These are phyloP conservation scores for Leptopilina boulardi DNA, from an alignment of 1,140 invertebrate species.

Conservation along the genomic window DNA sequence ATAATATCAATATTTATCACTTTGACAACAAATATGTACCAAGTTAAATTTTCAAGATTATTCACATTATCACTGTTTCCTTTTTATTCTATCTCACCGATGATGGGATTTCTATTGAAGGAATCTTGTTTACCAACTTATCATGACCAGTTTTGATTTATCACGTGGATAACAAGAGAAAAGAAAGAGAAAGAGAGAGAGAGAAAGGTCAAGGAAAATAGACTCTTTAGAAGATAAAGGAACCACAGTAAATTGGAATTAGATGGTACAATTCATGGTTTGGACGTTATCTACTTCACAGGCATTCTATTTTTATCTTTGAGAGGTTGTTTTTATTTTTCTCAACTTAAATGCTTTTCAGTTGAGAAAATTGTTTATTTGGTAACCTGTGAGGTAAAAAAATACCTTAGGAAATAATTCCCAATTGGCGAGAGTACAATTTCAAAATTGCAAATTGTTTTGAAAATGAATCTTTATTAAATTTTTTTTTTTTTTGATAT, in stretches of 20 bases:
- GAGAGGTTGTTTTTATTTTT: not conserved
- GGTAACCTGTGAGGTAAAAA: not conserved
- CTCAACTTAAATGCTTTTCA: not conserved
- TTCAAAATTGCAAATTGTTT: too few relatives aligned
- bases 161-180: not conserved
- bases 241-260: not conserved
- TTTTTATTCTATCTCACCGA: not conserved
- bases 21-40: not conserved
- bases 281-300: not conserved
- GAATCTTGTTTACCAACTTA: not conserved
- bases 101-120: not conserved
- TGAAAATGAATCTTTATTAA: too few relatives aligned
- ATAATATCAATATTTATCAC: not conserved
- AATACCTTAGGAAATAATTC: not conserved
- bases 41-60: not conserved
- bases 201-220: not conserved
- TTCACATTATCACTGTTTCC: not conserved
- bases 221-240: not conserved
- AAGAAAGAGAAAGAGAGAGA: too few relatives aligned
- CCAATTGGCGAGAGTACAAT: too few relatives aligned
- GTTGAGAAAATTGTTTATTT: not conserved
- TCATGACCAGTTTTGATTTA: not conserved
- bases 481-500: too few relatives aligned
- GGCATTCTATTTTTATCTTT: not conserved
- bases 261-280: conserved; percentile 9